These are phyloP conservation scores for Triplophysa siluroides DNA, from an alignment of 2,113 vertebrate genomes.

Conservation along the genomic window DNA sequence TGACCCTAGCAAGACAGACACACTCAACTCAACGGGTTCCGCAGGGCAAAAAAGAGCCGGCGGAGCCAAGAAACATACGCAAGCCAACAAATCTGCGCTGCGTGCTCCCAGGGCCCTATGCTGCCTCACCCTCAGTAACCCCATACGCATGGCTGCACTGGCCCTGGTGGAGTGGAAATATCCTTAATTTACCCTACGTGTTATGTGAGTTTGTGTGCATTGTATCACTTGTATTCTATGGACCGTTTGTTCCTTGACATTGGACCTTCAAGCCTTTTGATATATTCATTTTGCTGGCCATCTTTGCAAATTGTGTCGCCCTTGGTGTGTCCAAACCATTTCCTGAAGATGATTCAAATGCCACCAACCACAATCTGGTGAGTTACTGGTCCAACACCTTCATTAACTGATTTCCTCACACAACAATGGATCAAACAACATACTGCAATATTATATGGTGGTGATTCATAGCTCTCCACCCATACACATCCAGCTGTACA, in stretches of 20 bases:
- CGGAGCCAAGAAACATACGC: conserved; percentile 85
- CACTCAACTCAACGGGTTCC: conserved; percentile 74
- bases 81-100: conserved; percentile 80
- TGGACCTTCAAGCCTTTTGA: conserved; percentile 80
- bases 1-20: conserved; percentile 51
- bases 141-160: conserved; percentile 85
- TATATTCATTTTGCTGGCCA: conserved; percentile 90
- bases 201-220: neutral
- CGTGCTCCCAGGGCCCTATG: conserved; percentile 88
- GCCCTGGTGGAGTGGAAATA: conserved; percentile 93
- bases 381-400: conserved; percentile 53
- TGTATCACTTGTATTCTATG: neutral
- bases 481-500: no score
- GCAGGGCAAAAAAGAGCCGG: conserved; percentile 73
- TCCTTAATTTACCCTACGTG: conserved; percentile 66
- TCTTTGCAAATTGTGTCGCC: conserved; percentile 93
- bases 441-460: no score
- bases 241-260: conserved; percentile 70
- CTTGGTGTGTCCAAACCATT: conserved; percentile 91
- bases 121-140: conserved; percentile 90
- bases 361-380: conserved; percentile 88
- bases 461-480: no score
- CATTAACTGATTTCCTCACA: neutral
- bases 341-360: conserved; percentile 90
- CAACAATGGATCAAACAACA: no score